Evolutionary conservation across 2,113 vertebrate genomes (phyloP).

Genomic region (Hucho hucho): DNA sequence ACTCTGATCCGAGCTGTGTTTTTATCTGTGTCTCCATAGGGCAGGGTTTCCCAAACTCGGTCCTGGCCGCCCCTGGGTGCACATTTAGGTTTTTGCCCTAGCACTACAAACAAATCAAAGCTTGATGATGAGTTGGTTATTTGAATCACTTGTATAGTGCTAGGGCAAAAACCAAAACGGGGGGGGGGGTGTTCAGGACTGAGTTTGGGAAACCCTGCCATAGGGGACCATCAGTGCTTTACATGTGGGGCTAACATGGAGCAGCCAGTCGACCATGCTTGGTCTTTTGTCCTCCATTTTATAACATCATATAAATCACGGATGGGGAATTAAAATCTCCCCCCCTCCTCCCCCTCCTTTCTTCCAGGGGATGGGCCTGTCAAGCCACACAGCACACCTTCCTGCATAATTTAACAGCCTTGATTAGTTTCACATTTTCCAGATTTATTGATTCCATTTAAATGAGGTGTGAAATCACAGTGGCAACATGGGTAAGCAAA

Average conservation of each 20-base stretch:
- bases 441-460: constrained; percentile 64
- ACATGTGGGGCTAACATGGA: constrained; percentile 36
- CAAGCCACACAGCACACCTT: constrained; percentile 51
- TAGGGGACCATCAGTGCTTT: constrained; percentile 42
- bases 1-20: constrained; percentile 41
- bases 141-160: too few species aligned
- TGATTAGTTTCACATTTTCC: constrained; percentile 78
- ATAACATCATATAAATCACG: constrained; percentile 78
- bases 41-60: too few species aligned
- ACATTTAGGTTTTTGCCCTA: too few species aligned
- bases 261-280: constrained; percentile 53
- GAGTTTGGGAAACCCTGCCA: too few species aligned
- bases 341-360: constrained; percentile 28
- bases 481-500: constrained; percentile 5
- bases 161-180: too few species aligned
- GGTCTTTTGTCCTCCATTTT: constrained; percentile 68
- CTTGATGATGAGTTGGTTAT: too few species aligned
- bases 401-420: constrained; percentile 74
- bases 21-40: constrained; percentile 52
- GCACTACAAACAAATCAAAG: too few species aligned
- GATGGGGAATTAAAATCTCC: constrained; percentile 48
- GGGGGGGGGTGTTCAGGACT: too few species aligned
- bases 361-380: constrained; percentile 58
- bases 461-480: constrained; percentile 48
- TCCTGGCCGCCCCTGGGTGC: too few species aligned